Conservation (phyloP, 37 sponge, comb jelly and placozoan species). For the Cladorhizidae sp. region DNA sequence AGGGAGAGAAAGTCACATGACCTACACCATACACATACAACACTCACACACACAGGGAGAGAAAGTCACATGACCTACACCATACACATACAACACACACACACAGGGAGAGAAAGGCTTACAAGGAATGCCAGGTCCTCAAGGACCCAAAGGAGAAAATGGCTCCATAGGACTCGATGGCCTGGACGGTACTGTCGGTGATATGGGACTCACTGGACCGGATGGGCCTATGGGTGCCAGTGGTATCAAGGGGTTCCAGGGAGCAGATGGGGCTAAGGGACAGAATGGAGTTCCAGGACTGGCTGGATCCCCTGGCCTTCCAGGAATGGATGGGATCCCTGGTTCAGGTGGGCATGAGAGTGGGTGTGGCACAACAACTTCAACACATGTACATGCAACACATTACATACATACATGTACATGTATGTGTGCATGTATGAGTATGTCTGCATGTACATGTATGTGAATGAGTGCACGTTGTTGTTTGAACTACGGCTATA, state of each 20-base stretch:
- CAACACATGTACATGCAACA: too few relatives aligned
- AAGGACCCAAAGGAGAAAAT: not conserved
- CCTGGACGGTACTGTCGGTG: not conserved
- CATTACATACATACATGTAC: too few relatives aligned
- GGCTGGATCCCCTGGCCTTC: not conserved
- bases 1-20: too few relatives aligned
- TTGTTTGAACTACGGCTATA: too few relatives aligned
- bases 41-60: too few relatives aligned
- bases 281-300: not conserved
- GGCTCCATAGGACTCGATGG: not conserved
- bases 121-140: not conserved
- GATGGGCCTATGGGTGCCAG: slow-evolving; percentile 1
- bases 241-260: not conserved
- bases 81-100: not conserved
- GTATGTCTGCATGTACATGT: too few relatives aligned
- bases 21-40: too few relatives aligned
- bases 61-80: too few relatives aligned
- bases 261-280: slow-evolving; percentile 3
- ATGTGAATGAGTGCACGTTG: too few relatives aligned
- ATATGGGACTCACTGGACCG: not conserved
- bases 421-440: too few relatives aligned
- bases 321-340: not conserved
- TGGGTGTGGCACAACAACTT: too few relatives aligned
- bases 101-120: not conserved
- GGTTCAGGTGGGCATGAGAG: not conserved